Evolutionary conservation across 2,888 invertebrate genomes (phyloP), one percentile per base, ranked within the genome.

Genomic region (Conistra vaccinii): DNA sequence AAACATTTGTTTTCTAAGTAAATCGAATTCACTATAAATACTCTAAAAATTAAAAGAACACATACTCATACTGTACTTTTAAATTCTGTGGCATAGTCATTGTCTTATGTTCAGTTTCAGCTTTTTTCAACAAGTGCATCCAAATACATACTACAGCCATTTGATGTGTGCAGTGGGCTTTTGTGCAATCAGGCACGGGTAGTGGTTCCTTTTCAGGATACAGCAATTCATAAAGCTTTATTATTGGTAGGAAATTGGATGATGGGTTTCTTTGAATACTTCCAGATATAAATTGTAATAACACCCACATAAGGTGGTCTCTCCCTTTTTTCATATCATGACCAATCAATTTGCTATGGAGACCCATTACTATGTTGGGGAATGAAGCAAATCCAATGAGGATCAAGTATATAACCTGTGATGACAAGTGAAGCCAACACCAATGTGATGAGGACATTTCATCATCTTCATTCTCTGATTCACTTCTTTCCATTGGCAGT

Each of bases 221-320:
- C 6, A 99, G 95, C 45, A 99, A 96, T 93, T 99, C 99, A 93
- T 99, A 99, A 20, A 99, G 96, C 91, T 98, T 98, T 88, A 99
- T 97, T 78, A 99, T 98, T 0, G 99, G 99, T 80, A 99, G 95
- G 90, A 99, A 99, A 92, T 98, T 99, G 0, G 98, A 97, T 65
- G 98, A 94, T 0, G 99, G 98, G 95, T 99, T 99, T 87, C 99
- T 98, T 93, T 99, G 99, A 89, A 99, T 99, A 90, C 99, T 99
- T 67, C 99, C 99, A 0, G 99, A 99, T 88, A 99, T 99, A 90
- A 99, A 99, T 95, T 99, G 99, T 61, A 99, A 96, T 29, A 99
- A 96, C 32, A 99, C 98, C 99, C 99, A 99, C 99, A 99, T 99
- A n/a, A 99, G 96, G 90, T 99, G 99, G 94, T 99, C 99, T 66